A percentile compares a stretch with the other conserved stretches of the same genome.
Evolutionary conservation across 2,797 vertebrate species (phyloP).

Genomic region (Cynopterus sphinx): DNA sequence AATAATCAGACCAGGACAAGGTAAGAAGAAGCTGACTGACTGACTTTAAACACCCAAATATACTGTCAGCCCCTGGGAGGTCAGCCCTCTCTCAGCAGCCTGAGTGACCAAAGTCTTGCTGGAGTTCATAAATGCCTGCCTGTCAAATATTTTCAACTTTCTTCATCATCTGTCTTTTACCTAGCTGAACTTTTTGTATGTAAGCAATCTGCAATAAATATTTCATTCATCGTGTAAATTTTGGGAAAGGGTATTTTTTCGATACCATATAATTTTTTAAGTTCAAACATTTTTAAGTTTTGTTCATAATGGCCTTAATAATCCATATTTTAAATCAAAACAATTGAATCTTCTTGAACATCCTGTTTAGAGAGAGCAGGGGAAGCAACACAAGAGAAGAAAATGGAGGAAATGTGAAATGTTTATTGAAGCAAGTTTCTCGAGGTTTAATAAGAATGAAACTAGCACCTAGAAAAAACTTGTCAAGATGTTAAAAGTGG

Average conservation of each 20-base stretch:
- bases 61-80: not conserved
- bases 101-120: not conserved
- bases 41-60: not conserved
- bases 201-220: not conserved
- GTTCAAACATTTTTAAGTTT: not conserved
- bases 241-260: not conserved
- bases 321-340: not conserved
- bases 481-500: not conserved
- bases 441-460: conserved; percentile 23
- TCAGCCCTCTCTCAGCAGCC: not conserved
- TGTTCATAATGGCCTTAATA: not conserved
- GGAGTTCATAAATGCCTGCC: not conserved
- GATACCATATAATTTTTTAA: not conserved
- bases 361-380: not conserved
- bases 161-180: not conserved
- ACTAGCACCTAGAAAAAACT: not conserved
- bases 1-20: not conserved
- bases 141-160: not conserved
- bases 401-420: not conserved
- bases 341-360: not conserved
- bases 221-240: not conserved
- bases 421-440: not conserved
- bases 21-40: no score
- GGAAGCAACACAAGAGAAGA: not conserved
- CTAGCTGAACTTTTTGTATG: not conserved